Evolutionary conservation across 2,113 vertebrate genomes (phyloP).

Genomic region (Muntiacus muntjak): DNA sequence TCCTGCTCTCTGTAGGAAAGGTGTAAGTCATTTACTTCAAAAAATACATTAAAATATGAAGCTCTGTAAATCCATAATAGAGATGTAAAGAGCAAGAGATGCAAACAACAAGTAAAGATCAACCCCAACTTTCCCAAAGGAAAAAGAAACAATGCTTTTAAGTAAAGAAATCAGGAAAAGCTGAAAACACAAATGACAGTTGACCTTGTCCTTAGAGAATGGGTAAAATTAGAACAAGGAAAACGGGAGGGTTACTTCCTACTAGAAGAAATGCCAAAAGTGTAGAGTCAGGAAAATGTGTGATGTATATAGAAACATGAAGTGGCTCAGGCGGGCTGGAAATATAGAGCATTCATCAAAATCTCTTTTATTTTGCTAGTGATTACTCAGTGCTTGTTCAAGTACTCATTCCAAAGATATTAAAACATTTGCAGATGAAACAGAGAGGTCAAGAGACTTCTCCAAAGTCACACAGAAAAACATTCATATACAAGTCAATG

Average conservation of each 20-base stretch:
- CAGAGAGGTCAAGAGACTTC: constrained; percentile 30
- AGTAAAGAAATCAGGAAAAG: not conserved
- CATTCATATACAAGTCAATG: not conserved
- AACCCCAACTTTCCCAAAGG: not conserved
- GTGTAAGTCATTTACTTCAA: not conserved
- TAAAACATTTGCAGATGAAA: not conserved
- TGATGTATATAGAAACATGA: not conserved
- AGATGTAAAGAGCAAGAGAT: not conserved
- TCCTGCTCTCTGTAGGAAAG: not conserved
- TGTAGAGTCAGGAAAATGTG: constrained; percentile 45
- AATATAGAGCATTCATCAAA: constrained; percentile 10
- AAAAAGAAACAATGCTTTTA: not conserved
- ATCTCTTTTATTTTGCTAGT: not conserved
- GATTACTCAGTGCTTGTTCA: not conserved
- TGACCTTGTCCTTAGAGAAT: constrained; percentile 44
- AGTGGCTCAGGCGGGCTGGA: not conserved
- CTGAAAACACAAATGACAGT: not conserved
- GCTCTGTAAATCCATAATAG: not conserved
- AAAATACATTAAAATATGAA: not conserved
- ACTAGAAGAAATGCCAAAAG: not conserved
- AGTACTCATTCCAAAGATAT: not conserved
- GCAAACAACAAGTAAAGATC: not conserved
- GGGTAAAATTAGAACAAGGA: constrained; percentile 26
- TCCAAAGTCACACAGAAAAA: constrained; percentile 45
- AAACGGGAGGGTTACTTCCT: not conserved